Conservation (phyloP, 1,140 invertebrate species). For the Cyphomyrmex costatus region DNA sequence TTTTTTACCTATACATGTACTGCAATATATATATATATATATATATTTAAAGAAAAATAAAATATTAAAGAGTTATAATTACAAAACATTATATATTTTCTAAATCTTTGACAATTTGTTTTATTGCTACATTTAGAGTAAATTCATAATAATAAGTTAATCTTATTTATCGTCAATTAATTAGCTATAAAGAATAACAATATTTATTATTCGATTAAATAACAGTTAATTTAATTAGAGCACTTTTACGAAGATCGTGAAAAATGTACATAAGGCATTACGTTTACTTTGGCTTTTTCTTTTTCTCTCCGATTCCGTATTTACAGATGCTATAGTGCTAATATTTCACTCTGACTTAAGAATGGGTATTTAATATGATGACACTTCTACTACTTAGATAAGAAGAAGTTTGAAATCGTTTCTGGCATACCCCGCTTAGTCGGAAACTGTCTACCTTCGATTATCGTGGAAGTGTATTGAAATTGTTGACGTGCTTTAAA, state of each 20-base stretch:
- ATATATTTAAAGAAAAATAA: not conserved
- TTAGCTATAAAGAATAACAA: not conserved
- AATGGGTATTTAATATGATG: conserved; percentile 62
- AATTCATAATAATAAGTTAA: not conserved
- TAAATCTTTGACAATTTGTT: not conserved
- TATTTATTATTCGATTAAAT: not conserved
- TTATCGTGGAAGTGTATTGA: conserved; percentile 33
- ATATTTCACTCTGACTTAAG: conserved; percentile 72
- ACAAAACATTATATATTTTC: not conserved
- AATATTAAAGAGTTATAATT: not conserved
- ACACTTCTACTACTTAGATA: conserved; percentile 68
- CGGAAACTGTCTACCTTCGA: conserved; percentile 54
- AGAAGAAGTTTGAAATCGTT: conserved; percentile 66
- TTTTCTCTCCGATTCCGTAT: conserved; percentile 38
- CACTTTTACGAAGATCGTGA: not conserved
- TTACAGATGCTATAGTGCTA: conserved; percentile 50
- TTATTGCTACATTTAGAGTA: not conserved
- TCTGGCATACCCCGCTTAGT: conserved; percentile 62
- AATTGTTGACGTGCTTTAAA: not conserved
- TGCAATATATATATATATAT: no score
- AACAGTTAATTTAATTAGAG: not conserved
- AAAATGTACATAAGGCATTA: not conserved
- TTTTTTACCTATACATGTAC: not conserved
- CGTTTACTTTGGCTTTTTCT: conserved; percentile 22
- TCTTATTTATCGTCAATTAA: not conserved